Base-by-base conservation (phyloP, 2,888 invertebrate genomes). In the Cephus pygmeus region DNA sequence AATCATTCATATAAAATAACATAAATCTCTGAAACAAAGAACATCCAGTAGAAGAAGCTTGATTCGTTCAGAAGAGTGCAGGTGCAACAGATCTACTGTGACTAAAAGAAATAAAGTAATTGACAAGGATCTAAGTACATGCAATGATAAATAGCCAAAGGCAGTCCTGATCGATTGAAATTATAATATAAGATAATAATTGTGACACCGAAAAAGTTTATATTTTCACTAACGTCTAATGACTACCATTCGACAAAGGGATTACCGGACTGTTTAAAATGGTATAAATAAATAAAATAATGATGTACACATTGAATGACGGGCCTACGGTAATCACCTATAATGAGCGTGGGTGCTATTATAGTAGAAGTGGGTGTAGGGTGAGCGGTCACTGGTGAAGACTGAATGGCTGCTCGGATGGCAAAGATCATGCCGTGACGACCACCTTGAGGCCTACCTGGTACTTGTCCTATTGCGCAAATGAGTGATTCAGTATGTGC, bases 371-470 rank as follows among this genome's bases (percentile, higher is more conserved):
- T 90, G 87, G 90, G 89, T 90, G 90, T 88, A 87, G 90, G 88
- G 87, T 91, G 90, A 90, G 84, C 87, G 84, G 89, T 90, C 88
- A 89, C 88, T 88, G 91, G 86, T 87, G 91, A 88, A 85, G 89
- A 87, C 83, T 90, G 90, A 85, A 90, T 89, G 84, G 91, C 89
- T 82, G 91, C 87, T 86, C 93, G 91, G 90, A 92, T 92, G 92
- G 92, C 93, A 92, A 94, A 94, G 90, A 94, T 93, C 94, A 94
- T 94, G 92, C 94, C 94, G 92, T 94, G 94, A 91, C 94, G 93
- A 92, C 94, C 94, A 89, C 94, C 94, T 92, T 93, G 92, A 92
- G 93, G 93, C 92, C 94, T 93, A 92, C 94, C 94, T 91, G 93
- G 93, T 92, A 94, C 92, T 91, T 93, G 93, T 92, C 94, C 94